Evolutionary conservation across 2,113 vertebrate species (phyloP), one percentile per base, ranked within the genome.

Genomic region (Burhinus bistriatus): DNA sequence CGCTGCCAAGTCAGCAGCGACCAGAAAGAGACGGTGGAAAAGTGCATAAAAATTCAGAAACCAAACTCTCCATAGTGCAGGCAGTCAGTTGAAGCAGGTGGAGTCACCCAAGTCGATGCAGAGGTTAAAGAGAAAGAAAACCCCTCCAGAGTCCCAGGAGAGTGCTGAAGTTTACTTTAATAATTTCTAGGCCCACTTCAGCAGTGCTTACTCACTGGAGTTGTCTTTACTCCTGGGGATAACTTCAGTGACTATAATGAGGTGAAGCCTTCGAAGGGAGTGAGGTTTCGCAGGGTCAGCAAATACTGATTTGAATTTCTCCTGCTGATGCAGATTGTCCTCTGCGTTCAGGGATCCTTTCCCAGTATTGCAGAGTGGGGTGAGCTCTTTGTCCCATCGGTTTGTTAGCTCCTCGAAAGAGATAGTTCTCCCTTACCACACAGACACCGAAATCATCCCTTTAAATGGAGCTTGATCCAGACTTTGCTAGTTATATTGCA

Each of bases 1-100:
- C 3, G 0, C 45, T 47, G 61, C 15, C 0, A 0, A 34, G 55
- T 15, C 32, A 49, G 18, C 0, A 2, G 3, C 0, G 6, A 19
- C 12, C n/a, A 12, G 34, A 20, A 84, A 32, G 17, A 78, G 27
- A 9, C 4, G 9, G 34, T 19, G 14, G 27, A 16, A 42, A 75
- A 75, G 30, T 18, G 16, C 22, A 15, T 18, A 16, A 47, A 88
- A 47, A 38, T 15, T 9, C 18, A 58, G 49, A 68, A 82, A n/a
- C 21, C 5, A 12, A 9, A 10, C 9, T 32, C 19, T 73, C 18
- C 2, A 1, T 30, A 11, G 11, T 64, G 57, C 14, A 17, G 25
- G 21, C 4, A 30, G 2, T 14, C 16, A 49, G 21, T 22, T 21
- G 54, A 44, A 27, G 26, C 26, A 8, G 34, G 38, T 20, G 15